These are phyloP conservation scores for Microplitis demolitor DNA, from an alignment of 1,140 invertebrate species.

Conservation along the genomic window DNA sequence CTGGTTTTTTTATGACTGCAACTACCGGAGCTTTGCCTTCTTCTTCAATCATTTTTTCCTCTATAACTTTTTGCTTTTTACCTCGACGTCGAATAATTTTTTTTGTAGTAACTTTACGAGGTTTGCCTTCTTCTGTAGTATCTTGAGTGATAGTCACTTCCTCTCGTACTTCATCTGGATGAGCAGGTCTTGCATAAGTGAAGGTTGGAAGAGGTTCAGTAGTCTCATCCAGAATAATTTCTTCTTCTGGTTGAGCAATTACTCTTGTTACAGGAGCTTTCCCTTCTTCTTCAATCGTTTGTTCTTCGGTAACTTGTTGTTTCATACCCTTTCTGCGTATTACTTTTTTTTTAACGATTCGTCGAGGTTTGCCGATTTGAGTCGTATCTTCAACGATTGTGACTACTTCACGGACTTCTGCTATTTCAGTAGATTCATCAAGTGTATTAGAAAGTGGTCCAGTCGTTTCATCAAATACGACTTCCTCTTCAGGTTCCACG, in stretches of 20 bases:
- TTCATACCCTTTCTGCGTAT: conserved; percentile 56
- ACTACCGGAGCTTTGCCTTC: conserved; percentile 28
- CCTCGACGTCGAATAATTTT: conserved; percentile 33
- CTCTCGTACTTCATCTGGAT: conserved; percentile 28
- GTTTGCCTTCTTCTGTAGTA: conserved; percentile 46
- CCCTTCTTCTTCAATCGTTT: conserved; percentile 56
- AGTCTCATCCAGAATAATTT: conserved; percentile 19
- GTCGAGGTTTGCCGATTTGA: neutral
- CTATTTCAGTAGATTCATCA: neutral
- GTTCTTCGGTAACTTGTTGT: conserved; percentile 57
- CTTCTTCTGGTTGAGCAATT: conserved; percentile 13
- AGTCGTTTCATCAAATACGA: neutral
- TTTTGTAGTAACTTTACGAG: conserved; percentile 43
- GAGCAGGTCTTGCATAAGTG: neutral
- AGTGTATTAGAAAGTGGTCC: neutral
- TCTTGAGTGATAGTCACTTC: conserved; percentile 40
- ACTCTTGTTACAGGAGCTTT: conserved; percentile 48
- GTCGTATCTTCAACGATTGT: neutral
- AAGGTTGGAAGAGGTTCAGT: neutral
- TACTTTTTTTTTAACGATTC: conserved; percentile 33
- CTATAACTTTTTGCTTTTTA: conserved; percentile 27
- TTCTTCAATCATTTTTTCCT: conserved; percentile 26
- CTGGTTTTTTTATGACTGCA: conserved; percentile 22
- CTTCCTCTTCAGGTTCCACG: conserved; percentile 46
- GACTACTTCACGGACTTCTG: neutral